Percentiles rank a stretch among this genome's conserved stretches.
phyloP scores from a whole-genome alignment of 2,797 vertebrate species.

The Natrix natrix region DNA sequence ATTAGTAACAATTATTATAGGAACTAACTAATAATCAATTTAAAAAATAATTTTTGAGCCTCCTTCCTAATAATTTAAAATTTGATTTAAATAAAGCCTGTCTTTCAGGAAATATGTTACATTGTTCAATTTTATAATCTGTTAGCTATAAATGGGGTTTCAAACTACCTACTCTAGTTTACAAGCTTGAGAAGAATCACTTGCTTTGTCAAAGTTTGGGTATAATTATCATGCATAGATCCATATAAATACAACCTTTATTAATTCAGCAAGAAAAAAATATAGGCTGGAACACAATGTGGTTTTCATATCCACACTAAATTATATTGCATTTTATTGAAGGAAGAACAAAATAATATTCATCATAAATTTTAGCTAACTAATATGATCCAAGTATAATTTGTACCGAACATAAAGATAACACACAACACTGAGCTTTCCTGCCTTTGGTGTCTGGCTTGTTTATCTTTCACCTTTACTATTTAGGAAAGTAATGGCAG shows the following conservation, averaged over 20 bases:
- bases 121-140: not conserved
- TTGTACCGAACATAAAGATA: conserved; percentile 32
- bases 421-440: conserved; percentile 28
- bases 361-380: not conserved
- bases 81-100: conserved; percentile 28
- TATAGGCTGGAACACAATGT: conserved; percentile 8
- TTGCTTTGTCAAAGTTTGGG: not conserved
- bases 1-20: not conserved
- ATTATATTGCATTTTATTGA: not conserved
- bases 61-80: not conserved
- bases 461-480: conserved; percentile 56
- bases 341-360: not conserved
- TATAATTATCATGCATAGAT: not conserved
- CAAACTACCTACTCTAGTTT: not conserved
- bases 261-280: not conserved
- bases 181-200: not conserved
- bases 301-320: not conserved
- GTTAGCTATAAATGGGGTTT: conserved; percentile 7
- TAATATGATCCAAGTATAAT: conserved; percentile 21
- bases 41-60: not conserved
- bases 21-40: not conserved
- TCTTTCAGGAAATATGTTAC: conserved; percentile 21
- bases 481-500: conserved; percentile 62
- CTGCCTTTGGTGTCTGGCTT: conserved; percentile 31
- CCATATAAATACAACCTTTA: not conserved